Evolutionary conservation across 2,888 invertebrate species (phyloP), one percentile per base, ranked within the genome.

Genomic region (Pollenia griseotomentosa): DNA sequence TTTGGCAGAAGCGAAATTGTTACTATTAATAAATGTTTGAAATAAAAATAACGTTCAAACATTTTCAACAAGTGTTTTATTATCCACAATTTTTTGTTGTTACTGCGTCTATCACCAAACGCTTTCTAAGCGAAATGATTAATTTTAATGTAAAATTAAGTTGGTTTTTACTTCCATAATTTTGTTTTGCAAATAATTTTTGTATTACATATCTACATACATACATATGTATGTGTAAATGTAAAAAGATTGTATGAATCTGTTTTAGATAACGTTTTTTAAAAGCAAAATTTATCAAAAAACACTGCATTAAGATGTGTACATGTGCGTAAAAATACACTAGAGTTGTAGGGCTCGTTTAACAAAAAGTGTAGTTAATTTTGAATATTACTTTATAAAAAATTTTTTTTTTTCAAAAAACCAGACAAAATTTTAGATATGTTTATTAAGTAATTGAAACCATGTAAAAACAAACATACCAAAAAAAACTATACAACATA

Each of bases 311-410:
- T 46, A 5, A 33, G 51, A 53, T 14, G 42, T n/a, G n/a, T 68
- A n/a, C 53, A 70, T 55, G 11, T 71, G 42, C 42, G 42, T 42
- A 40, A 44, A 59, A 48, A 40, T 48, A 19, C 42, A 9, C 10
- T 5, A n/a, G 16, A 77, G 48, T 83, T 77, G 55, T 63, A 70
- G 46, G 83, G 75, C 77, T 77, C 77, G 83, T 77, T 83, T 19
- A 77, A 77, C 81, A 74, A 74, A 66, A 81, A 14, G 51, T 44
- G 11, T 46, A 46, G 16, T 46, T 63, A 33, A 59, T 59, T 59
- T 59, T 33, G 0, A 59, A 59, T 33, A 59, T 59, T 14, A 5
- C 12, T 33, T 59, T 12, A 59, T 59, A 57, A 9, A 33, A 33
- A 33, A 33, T 33, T 33, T 4, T 33, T 6, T 33, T 33, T 33